Percentiles rank a stretch among this genome's conserved stretches.
Conservation (phyloP, 2,888 invertebrate species). For the Nomada hirtipes region DNA sequence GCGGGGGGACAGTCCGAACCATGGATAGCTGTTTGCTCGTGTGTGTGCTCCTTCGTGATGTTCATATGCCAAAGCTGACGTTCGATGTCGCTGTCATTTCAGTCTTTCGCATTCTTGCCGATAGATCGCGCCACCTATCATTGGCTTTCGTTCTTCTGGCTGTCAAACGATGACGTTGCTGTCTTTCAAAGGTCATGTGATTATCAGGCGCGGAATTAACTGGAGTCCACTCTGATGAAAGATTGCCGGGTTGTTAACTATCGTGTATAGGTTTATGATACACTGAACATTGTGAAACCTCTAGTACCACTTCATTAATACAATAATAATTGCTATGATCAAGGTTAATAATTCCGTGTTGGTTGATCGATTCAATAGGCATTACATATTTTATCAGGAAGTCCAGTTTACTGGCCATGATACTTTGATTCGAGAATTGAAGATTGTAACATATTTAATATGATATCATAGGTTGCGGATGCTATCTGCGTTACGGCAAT, state of each 20-base stretch:
- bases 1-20: conserved; percentile 24
- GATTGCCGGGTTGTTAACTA: neutral
- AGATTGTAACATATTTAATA: neutral
- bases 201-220: conserved; percentile 40
- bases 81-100: conserved; percentile 47
- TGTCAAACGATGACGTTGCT: conserved; percentile 45
- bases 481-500: neutral
- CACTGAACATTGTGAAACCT: neutral
- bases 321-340: neutral
- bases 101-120: conserved; percentile 47
- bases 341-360: neutral
- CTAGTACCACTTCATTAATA: neutral
- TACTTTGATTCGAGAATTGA: neutral
- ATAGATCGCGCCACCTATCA: conserved; percentile 51
- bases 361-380: neutral
- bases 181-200: conserved; percentile 25
- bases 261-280: neutral
- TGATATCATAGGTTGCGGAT: neutral
- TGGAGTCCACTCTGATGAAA: conserved; percentile 14
- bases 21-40: conserved; percentile 59
- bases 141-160: neutral
- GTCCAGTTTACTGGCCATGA: neutral
- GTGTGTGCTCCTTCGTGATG: conserved; percentile 44
- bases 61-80: conserved; percentile 56
- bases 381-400: too few species aligned